Evolutionary conservation across 2,888 invertebrate species (phyloP), one percentile per base, ranked within the genome.

Genomic region (Megaustenia siamemsis): DNA sequence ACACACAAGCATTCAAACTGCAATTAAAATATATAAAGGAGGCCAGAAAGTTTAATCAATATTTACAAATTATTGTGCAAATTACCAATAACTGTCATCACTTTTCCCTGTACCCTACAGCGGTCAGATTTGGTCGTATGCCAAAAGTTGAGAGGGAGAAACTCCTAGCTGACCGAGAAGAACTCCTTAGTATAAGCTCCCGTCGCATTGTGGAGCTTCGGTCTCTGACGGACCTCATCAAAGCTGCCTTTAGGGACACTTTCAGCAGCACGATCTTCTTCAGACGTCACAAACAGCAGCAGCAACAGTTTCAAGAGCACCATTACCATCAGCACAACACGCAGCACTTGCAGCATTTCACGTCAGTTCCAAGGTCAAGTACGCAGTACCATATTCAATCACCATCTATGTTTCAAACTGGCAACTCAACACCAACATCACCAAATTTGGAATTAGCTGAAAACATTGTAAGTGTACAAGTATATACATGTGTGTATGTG

Each of bases 41-140:
- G 18, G 10, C 10, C 18, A 49, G 18, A 49, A 8, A 49, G 10
- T 49, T 10, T 12, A 18, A 49, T 12, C 8, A 12, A 49, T 49
- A 49, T 10, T 10, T 12, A 49, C 49, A 49, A 18, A 49, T 49
- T 49, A 49, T 12, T 49, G 18, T n/a, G n/a, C n/a, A 49, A 12
- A 49, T 12, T 49, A 49, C 8, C 18, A 49, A 49, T 49, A 49
- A 49, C 8, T 49, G 49, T 49, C 32, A 4, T 69, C 6, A 40
- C 5, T 5, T 63, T 6, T 12, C 8, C 21, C 12, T 28, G 28
- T 66, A 28, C 83, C 87, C 86, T 12, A n/a, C 86, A 92, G 92
- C 92, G 83, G 92, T 92, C 0, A 86, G 92, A 21, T 92, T 92
- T 89, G 92, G 92, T 24, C 86, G 92, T 77, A 92, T 92, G 92